Percentiles rank a stretch among this genome's conserved stretches.
These are phyloP conservation scores for Anthonomus grandis DNA, from an alignment of 1,140 invertebrate species.

Conservation along the genomic window DNA sequence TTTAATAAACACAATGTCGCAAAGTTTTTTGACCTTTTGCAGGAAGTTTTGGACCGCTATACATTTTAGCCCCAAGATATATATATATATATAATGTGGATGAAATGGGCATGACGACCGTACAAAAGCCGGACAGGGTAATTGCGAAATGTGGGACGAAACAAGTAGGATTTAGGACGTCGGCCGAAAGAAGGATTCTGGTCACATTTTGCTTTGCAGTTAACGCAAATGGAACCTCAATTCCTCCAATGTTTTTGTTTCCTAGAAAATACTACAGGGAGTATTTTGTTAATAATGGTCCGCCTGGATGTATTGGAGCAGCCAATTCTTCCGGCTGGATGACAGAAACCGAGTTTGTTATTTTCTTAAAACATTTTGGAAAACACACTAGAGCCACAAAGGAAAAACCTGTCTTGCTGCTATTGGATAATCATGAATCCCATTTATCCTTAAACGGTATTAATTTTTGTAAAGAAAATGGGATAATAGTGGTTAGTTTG, in stretches of 20 bases:
- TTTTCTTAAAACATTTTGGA: conserved; percentile 27
- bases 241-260: conserved; percentile 23
- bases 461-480: conserved; percentile 39
- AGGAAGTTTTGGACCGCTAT: too few relatives aligned
- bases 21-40: too few relatives aligned
- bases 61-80: too few relatives aligned
- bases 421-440: conserved; percentile 27
- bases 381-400: conserved; percentile 13
- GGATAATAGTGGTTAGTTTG: conserved; percentile 42
- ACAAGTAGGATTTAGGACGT: not conserved
- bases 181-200: not conserved
- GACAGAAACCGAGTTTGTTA: conserved; percentile 28
- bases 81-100: conserved; percentile 47
- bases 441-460: conserved; percentile 35
- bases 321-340: conserved; percentile 22
- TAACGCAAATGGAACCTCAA: conserved; percentile 6
- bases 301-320: conserved; percentile 14
- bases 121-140: not conserved
- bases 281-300: too few relatives aligned
- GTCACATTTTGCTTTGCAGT: conserved; percentile 1
- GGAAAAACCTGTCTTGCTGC: conserved; percentile 17
- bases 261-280: conserved; percentile 16
- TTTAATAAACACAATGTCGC: too few relatives aligned
- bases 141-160: not conserved
- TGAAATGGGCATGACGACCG: conserved; percentile 43